Base-by-base conservation (phyloP, 2,113 vertebrate species). In the Crocuta crocuta region DNA sequence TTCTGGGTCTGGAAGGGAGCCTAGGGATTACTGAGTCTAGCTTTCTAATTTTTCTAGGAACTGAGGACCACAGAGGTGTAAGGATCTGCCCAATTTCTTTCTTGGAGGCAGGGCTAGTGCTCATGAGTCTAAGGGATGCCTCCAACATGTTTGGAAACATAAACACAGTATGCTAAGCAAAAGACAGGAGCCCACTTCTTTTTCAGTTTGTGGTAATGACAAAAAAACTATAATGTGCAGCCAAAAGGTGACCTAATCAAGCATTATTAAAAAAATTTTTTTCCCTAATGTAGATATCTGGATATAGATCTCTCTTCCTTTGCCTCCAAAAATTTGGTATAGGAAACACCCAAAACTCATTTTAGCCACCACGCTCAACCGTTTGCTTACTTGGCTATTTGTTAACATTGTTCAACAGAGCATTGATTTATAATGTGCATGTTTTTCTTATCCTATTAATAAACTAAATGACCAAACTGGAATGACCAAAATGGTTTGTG, bases 401-500 rank as follows among this genome's bases (percentile, higher is more conserved):
- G 53, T 82, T 93, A 93, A 68, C 26, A 58, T 21, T 55, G 23
- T 89, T 95, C 65, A 80, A 50, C n/a, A 79, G 71, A 96, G 21
- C 55, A 33, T 33, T 97, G 89, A 86, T 86, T 95, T 98, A 92
- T 70, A 79, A 89, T 79, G 48, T 82, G 26, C 21, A 73, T 81
- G 35, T 91, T 93, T 93, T 80, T 2, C 33, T 93, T 95, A 92
- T 76, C 53, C 83, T 84, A 76, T 88, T 97, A 94, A 80, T 84
- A 97, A 93, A 95, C 65, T 80, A 95, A 92, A 39, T 39, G 39
- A 39, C 39, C 39, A 39, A 94, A 94, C 55, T 94, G 28, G n/a
- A 78, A 95, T 93, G 53, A 79, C 58, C 63, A 93, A 95, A 94
- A 74, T 91, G 65, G 26, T 43, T 90, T 7, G 55, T 84, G 26